Base-by-base conservation (phyloP, 1,140 invertebrate genomes). In the Ptiloglossa arizonensis region DNA sequence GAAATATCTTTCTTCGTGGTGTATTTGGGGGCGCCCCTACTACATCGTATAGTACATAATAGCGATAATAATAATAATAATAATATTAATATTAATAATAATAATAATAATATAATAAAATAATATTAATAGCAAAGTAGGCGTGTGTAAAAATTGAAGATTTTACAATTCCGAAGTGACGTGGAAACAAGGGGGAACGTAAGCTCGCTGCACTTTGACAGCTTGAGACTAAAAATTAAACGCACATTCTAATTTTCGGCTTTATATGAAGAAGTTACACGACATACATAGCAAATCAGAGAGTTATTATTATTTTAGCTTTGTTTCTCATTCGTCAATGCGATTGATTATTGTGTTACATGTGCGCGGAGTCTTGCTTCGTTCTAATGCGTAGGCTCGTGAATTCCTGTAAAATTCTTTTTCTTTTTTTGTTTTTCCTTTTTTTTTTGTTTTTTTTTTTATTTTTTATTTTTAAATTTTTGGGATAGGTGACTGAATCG, bases 361-460 rank as follows among this genome's bases (percentile, higher is more conserved):
- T 44, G 64, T 29, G 64, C 64, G 29, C 32, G 48, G 82, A 83
- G 82, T 83, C 80, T 83, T 83, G 75, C 81, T 80, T 82, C 66
- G 77, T 80, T 84, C 67, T 80, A 32, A 57, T 63, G 29, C 48
- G 68, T 46, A 54, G 48, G 19, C 52, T 67, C 29, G 5, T n/a
- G 19, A 62, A 44, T 60, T 60, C 24, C 32, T 64, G 46, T 52
- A 59, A 32, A 50, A 32, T 6, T 17, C 15, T 17, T 32, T 56
- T 27, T 15, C 11, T 27, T 8, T 22, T 56, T 22, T 29, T 22
- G n/a, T n/a, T n/a, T 38, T 9, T 9, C 3, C 35, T 38, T 38
- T 38, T 38, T 38, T 38, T 38, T 9, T 38, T 9, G 35, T 38
- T 38, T 38, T 38, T 9, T 38, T 38, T 38, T 38, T 38, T 38